phyloP scores from a whole-genome alignment of 2,888 invertebrate species.

The Dasysyrphus tricinctus region DNA sequence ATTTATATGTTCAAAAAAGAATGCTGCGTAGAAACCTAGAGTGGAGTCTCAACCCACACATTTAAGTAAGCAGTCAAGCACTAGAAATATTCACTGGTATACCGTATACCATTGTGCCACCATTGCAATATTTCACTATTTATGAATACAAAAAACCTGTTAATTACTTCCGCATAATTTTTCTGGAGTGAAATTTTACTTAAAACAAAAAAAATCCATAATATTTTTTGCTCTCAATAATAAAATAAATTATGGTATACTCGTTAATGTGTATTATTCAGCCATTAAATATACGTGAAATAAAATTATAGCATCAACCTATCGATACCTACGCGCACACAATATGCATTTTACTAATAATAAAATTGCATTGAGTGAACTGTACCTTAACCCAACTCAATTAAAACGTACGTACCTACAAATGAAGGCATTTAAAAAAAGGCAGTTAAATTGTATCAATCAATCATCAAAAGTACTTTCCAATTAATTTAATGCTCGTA shows the following conservation, averaged over 20 bases:
- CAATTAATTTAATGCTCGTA: constrained; percentile 25
- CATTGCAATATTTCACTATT: no score
- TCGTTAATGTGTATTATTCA: neutral
- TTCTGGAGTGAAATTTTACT: no score
- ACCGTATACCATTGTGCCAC: no score
- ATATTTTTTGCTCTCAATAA: no score
- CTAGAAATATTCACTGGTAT: no score
- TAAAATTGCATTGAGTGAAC: neutral
- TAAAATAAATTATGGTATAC: neutral
- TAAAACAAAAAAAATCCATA: no score
- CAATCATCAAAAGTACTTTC: neutral
- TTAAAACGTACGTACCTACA: neutral
- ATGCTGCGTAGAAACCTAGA: no score
- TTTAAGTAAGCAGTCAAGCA: no score
- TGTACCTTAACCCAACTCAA: neutral
- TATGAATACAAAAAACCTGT: no score
- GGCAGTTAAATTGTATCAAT: neutral
- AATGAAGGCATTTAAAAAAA: neutral
- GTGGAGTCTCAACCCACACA: no score
- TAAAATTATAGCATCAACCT: neutral
- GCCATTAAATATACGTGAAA: neutral
- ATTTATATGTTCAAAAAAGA: no score
- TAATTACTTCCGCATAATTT: no score
- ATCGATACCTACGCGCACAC: neutral
- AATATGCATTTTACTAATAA: neutral